Conservation (phyloP, 2,797 vertebrate genomes). For the Sebastes melanostomus region DNA sequence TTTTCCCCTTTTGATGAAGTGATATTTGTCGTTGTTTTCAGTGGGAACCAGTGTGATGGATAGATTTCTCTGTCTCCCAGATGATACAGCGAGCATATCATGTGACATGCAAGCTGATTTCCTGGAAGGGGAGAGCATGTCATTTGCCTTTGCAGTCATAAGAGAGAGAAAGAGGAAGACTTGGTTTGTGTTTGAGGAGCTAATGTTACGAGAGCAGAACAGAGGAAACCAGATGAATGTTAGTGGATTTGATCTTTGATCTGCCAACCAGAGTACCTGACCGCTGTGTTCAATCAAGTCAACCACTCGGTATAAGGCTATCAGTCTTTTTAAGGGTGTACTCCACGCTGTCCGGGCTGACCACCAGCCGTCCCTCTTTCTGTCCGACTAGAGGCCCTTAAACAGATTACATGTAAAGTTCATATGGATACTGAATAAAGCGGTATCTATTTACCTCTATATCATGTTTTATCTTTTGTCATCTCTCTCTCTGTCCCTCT, state of each 20-base stretch:
- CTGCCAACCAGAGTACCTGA: conserved; percentile 54
- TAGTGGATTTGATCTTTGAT: conserved; percentile 61
- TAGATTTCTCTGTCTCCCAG: conserved; percentile 25
- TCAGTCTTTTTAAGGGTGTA: conserved; percentile 24
- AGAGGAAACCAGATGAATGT: conserved; percentile 50
- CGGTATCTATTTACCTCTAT: conserved; percentile 10
- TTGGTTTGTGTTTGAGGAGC: conserved; percentile 48
- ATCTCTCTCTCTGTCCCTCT: conserved; percentile 30
- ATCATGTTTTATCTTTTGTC: conserved; percentile 6
- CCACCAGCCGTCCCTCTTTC: conserved; percentile 11
- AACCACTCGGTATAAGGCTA: conserved; percentile 22
- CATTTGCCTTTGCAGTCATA: conserved; percentile 14
- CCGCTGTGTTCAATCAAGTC: conserved; percentile 52
- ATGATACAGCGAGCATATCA: conserved; percentile 28
- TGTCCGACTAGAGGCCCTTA: not conserved
- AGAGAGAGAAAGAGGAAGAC: not conserved
- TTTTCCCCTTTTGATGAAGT: not conserved
- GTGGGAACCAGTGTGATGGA: conserved; percentile 44
- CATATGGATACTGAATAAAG: conserved; percentile 3
- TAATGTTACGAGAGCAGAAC: conserved; percentile 26
- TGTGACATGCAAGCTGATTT: conserved; percentile 30
- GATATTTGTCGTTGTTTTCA: conserved; percentile 44
- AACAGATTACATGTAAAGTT: conserved; percentile 20
- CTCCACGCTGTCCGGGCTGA: conserved; percentile 15
- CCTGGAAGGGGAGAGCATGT: conserved; percentile 33